These are phyloP conservation scores for Sphaerophoria taeniata DNA, from an alignment of 2,888 invertebrate species.

Conservation along the genomic window DNA sequence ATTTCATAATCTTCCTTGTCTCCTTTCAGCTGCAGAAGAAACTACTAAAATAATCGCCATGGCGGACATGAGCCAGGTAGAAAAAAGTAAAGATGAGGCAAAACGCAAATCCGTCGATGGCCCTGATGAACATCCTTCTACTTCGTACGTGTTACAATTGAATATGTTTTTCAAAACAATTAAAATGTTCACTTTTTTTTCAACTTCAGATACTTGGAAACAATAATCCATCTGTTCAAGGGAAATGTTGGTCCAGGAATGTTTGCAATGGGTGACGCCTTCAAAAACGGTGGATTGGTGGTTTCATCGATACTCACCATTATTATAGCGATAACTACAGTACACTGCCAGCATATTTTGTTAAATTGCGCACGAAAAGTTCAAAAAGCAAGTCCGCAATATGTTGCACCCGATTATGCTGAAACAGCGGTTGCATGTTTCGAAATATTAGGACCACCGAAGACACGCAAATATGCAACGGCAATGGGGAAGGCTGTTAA, in stretches of 20 bases:
- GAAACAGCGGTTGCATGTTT: slow-evolving; percentile 93
- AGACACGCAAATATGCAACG: slow-evolving; percentile 85
- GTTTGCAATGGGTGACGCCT: slow-evolving; percentile 97
- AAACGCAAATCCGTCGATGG: too few species aligned
- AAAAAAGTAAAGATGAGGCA: not conserved
- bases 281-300: slow-evolving; percentile 94
- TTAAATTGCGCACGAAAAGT: slow-evolving; percentile 90
- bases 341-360: slow-evolving; percentile 96
- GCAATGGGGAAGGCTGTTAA: slow-evolving; percentile 90
- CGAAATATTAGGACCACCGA: slow-evolving; percentile 88
- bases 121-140: slow-evolving; percentile 44
- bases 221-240: slow-evolving; percentile 95
- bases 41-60: slow-evolving; percentile 16
- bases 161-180: not conserved
- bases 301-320: slow-evolving; percentile 91
- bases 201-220: slow-evolving; percentile 89
- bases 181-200: not conserved
- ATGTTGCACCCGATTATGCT: slow-evolving; percentile 88
- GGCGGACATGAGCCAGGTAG: slow-evolving; percentile 38
- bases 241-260: slow-evolving; percentile 98
- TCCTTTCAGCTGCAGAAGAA: slow-evolving; percentile 14
- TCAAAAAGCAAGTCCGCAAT: slow-evolving; percentile 84
- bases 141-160: slow-evolving; percentile 44
- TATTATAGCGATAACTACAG: slow-evolving; percentile 92
- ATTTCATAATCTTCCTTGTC: not conserved